These are phyloP conservation scores for Hypomesus transpacificus DNA, from an alignment of 2,113 vertebrate species.

Conservation along the genomic window DNA sequence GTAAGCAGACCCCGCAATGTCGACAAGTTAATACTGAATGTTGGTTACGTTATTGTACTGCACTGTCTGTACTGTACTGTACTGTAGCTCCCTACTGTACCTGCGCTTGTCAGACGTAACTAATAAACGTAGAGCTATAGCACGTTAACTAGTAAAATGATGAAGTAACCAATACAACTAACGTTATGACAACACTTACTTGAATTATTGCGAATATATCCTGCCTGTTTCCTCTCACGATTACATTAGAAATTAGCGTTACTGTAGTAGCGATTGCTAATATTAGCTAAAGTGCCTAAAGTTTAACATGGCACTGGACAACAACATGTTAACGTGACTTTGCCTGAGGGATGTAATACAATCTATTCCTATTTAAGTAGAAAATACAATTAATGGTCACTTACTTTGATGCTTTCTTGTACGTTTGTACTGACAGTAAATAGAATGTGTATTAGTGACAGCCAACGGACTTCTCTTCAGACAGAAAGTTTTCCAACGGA, in stretches of 20 bases:
- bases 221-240: not conserved
- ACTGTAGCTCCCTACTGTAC: not conserved
- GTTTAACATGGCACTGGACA: not conserved
- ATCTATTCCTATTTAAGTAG: not conserved
- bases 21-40: not conserved
- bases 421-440: not conserved
- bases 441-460: not conserved
- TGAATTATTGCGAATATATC: too few relatives aligned
- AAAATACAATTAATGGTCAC: not conserved
- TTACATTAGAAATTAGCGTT: not conserved
- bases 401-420: not conserved
- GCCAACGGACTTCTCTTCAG: too few relatives aligned
- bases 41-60: not conserved
- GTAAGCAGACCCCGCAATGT: slow-evolving; percentile 1
- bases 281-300: not conserved
- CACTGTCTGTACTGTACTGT: not conserved
- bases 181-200: not conserved
- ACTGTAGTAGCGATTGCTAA: not conserved
- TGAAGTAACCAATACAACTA: not conserved
- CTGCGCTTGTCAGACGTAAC: not conserved
- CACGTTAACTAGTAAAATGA: not conserved
- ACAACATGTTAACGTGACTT: not conserved
- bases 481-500: too few relatives aligned
- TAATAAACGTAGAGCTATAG: not conserved
- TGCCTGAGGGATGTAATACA: not conserved